phyloP scores from a whole-genome alignment of 1,140 invertebrate genomes.

The Scaptomyza pallida region DNA sequence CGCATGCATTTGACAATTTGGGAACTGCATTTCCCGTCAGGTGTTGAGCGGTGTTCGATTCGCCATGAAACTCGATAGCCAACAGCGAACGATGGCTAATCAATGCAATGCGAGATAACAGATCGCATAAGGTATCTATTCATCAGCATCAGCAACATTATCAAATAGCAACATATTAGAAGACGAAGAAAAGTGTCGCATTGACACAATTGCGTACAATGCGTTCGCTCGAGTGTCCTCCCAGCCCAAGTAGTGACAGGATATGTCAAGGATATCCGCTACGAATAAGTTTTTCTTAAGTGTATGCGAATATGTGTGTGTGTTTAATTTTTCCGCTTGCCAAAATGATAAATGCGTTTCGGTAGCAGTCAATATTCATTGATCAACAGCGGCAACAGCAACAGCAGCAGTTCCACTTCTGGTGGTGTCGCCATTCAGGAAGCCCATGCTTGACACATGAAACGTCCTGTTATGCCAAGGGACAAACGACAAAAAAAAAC shows the following conservation, averaged over 20 bases:
- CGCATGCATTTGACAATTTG: neutral
- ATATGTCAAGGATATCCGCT: constrained; percentile 80
- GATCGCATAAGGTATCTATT: constrained; percentile 60
- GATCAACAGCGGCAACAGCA: constrained; percentile 10
- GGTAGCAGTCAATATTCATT: constrained; percentile 29
- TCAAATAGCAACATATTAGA: neutral
- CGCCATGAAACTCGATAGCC: constrained; percentile 47
- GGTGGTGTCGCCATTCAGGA: constrained; percentile 59
- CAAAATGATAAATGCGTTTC: constrained; percentile 70
- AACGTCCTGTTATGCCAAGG: constrained; percentile 57
- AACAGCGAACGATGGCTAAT: constrained; percentile 41
- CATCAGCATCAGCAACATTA: no score
- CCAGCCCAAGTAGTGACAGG: constrained; percentile 44
- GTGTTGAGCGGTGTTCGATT: constrained; percentile 50
- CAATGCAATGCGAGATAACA: constrained; percentile 46
- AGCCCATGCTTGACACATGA: constrained; percentile 68
- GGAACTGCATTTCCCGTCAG: constrained; percentile 60
- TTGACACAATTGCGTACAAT: constrained; percentile 56
- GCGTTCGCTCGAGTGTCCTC: neutral
- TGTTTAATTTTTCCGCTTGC: constrained; percentile 72
- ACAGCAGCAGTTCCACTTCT: neutral
- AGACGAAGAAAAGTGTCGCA: neutral
- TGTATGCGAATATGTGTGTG: constrained; percentile 24
- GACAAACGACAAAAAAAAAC: neutral
- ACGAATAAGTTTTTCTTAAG: constrained; percentile 56